These are phyloP conservation scores for Caracal caracal DNA, from an alignment of 2,113 vertebrate genomes.

Conservation along the genomic window DNA sequence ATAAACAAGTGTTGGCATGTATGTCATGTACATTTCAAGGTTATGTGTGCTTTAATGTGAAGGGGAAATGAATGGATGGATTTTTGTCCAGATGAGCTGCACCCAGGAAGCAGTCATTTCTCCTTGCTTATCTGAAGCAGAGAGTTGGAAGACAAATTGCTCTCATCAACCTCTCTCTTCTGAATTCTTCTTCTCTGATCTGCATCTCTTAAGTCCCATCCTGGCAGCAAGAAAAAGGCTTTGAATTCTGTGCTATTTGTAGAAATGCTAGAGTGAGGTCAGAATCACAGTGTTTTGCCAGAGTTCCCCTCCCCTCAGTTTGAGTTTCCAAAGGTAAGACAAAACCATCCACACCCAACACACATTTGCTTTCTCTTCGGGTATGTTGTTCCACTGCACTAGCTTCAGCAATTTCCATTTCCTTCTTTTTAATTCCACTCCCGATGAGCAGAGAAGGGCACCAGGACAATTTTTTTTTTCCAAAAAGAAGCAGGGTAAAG, in stretches of 20 bases:
- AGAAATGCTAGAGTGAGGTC: constrained; percentile 39
- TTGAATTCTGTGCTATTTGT: constrained; percentile 49
- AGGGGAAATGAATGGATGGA: background rate
- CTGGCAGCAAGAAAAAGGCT: background rate
- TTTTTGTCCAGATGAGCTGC: background rate
- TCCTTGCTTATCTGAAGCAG: constrained; percentile 54
- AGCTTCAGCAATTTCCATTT: constrained; percentile 38
- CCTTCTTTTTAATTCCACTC: constrained; percentile 42
- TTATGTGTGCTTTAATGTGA: background rate
- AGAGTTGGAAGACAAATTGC: constrained; percentile 57
- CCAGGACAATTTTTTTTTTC: background rate
- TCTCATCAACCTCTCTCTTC: constrained; percentile 58
- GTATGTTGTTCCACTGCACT: background rate
- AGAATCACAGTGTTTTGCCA: constrained; percentile 30
- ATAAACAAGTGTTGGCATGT: background rate
- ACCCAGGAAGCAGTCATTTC: constrained; percentile 46
- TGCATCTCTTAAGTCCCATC: constrained; percentile 36
- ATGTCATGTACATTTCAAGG: constrained; percentile 11
- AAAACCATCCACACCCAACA: background rate
- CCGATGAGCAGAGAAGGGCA: background rate
- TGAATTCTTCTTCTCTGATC: background rate
- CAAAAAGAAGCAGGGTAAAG: background rate
- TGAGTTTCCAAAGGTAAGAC: constrained; percentile 39
- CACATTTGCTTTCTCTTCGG: constrained; percentile 27
- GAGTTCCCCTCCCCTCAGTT: background rate